Evolutionary conservation across 2,797 vertebrate genomes (phyloP).

Genomic region (Oreochromis grahami): DNA sequence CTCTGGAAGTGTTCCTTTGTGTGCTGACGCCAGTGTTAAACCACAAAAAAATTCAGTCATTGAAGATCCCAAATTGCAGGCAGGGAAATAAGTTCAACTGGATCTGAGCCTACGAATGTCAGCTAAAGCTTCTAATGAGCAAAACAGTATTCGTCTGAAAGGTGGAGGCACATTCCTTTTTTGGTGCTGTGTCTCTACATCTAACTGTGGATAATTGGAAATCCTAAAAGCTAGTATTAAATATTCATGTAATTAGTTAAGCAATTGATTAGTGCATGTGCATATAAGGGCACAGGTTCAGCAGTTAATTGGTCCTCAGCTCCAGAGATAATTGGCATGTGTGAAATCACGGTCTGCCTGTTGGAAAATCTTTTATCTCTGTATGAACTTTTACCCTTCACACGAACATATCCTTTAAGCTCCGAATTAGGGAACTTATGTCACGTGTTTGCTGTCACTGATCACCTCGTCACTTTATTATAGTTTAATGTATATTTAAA

Average conservation of each 20-base stretch:
- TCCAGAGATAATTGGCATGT: slow-evolving; percentile 66
- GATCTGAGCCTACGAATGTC: slow-evolving; percentile 27
- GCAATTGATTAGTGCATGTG: slow-evolving; percentile 74
- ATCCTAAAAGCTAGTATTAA: slow-evolving; percentile 62
- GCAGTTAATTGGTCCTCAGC: slow-evolving; percentile 70
- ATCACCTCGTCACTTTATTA: slow-evolving; percentile 6
- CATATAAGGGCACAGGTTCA: slow-evolving; percentile 54
- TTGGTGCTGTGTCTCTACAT: slow-evolving; percentile 2
- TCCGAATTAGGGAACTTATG: not conserved
- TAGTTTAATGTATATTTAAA: slow-evolving; percentile 16
- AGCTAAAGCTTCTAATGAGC: slow-evolving; percentile 35
- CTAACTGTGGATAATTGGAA: slow-evolving; percentile 61
- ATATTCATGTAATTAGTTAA: slow-evolving; percentile 73
- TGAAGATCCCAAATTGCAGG: slow-evolving; percentile 49
- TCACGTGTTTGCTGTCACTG: slow-evolving; percentile 19
- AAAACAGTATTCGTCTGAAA: not conserved
- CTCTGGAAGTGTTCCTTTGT: slow-evolving; percentile 38
- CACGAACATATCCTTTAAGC: slow-evolving; percentile 10
- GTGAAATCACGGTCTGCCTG: slow-evolving; percentile 54
- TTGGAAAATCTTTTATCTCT: slow-evolving; percentile 52
- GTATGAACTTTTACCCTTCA: slow-evolving; percentile 23
- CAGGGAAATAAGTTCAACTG: slow-evolving; percentile 35
- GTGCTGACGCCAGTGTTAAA: slow-evolving; percentile 43
- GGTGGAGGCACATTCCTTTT: slow-evolving; percentile 22
- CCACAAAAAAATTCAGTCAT: slow-evolving; percentile 39